These are phyloP conservation scores for Bhutanitis thaidina DNA, from an alignment of 2,888 invertebrate species.

Conservation along the genomic window DNA sequence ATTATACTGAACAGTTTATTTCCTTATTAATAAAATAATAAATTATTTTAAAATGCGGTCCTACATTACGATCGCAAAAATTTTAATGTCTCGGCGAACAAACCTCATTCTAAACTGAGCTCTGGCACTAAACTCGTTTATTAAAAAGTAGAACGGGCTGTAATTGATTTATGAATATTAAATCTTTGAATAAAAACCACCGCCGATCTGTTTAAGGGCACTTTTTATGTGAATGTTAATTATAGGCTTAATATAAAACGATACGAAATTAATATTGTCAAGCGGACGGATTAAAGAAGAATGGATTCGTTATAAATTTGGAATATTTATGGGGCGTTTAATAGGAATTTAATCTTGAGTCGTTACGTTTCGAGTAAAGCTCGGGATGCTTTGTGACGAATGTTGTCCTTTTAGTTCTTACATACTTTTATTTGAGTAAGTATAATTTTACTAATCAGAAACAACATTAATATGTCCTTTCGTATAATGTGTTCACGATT, in stretches of 20 bases:
- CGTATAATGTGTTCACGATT: no score
- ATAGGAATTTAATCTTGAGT: constrained; percentile 55
- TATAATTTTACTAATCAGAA: no score
- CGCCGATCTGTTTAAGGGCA: constrained; percentile 56
- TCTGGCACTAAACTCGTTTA: constrained; percentile 21
- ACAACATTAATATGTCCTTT: no score
- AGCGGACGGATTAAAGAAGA: constrained; percentile 59
- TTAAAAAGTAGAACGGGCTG: constrained; percentile 56
- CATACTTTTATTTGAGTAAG: neutral
- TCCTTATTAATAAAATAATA: no score
- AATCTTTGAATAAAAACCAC: constrained; percentile 56
- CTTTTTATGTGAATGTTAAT: constrained; percentile 70
- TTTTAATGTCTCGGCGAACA: neutral
- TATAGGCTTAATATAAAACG: constrained; percentile 72
- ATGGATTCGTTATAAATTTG: constrained; percentile 69
- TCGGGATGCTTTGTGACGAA: neutral
- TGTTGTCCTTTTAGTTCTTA: neutral
- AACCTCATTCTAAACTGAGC: neutral
- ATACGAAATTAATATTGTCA: constrained; percentile 67
- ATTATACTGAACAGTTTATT: no score
- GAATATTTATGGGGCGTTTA: constrained; percentile 64
- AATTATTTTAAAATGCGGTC: neutral
- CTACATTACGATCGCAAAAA: neutral
- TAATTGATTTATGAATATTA: constrained; percentile 62
- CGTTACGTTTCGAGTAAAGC: constrained; percentile 38